These are phyloP conservation scores for Nyctereutes procyonoides DNA, from an alignment of 2,113 vertebrate species.

Conservation along the genomic window DNA sequence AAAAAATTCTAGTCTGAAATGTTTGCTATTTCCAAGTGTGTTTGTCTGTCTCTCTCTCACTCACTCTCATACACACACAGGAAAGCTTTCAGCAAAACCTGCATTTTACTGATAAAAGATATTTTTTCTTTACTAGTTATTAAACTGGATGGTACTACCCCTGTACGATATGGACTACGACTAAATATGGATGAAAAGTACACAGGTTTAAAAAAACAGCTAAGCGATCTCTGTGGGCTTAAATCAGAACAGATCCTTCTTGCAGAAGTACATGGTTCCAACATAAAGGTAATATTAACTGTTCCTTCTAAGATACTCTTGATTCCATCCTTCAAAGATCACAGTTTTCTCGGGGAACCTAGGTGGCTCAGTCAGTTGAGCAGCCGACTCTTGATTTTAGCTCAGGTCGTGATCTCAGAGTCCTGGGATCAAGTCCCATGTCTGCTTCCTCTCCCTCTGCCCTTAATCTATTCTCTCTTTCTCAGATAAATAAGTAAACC, in stretches of 20 bases:
- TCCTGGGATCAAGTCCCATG: not conserved
- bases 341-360: not conserved
- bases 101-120: slow-evolving; percentile 63
- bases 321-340: slow-evolving; percentile 30
- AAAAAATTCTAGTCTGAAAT: slow-evolving; percentile 43
- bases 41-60: too few relatives aligned
- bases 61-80: not conserved
- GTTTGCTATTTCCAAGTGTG: slow-evolving; percentile 26
- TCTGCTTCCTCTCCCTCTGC: not conserved
- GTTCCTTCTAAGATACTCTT: not conserved
- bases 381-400: not conserved
- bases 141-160: slow-evolving; percentile 97
- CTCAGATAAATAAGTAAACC: not conserved
- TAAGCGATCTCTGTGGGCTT: slow-evolving; percentile 95
- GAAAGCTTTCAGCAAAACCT: slow-evolving; percentile 40
- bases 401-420: not conserved
- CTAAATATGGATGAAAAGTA: slow-evolving; percentile 99
- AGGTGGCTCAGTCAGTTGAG: not conserved
- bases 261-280: slow-evolving; percentile 96
- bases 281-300: slow-evolving; percentile 92
- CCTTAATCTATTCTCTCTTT: not conserved
- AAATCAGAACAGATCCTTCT: slow-evolving; percentile 98
- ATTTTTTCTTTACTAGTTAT: slow-evolving; percentile 89
- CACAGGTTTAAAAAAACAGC: slow-evolving; percentile 96
- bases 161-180: slow-evolving; percentile 94